These are phyloP conservation scores for Deroplatys truncata DNA, from an alignment of 2,888 invertebrate species.

Conservation along the genomic window DNA sequence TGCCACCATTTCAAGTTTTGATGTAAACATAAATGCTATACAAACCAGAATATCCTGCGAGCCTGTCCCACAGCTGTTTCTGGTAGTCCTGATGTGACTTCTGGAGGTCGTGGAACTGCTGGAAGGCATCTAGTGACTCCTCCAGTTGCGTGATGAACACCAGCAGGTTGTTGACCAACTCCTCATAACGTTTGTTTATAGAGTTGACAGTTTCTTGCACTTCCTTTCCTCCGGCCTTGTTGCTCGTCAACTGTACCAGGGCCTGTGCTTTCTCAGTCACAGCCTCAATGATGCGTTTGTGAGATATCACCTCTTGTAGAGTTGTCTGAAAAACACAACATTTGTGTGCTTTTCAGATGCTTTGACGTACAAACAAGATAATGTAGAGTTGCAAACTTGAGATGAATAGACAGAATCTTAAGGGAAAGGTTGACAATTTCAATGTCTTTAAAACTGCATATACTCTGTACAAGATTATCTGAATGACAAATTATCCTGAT, in stretches of 20 bases:
- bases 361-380: neutral
- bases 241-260: conserved; percentile 38
- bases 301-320: conserved; percentile 84
- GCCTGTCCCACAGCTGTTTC: conserved; percentile 83
- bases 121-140: conserved; percentile 71
- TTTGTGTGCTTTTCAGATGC: too few relatives aligned
- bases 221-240: conserved; percentile 49
- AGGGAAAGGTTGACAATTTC: too few relatives aligned
- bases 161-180: conserved; percentile 62
- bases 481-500: too few relatives aligned
- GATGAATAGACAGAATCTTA: too few relatives aligned
- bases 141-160: conserved; percentile 69
- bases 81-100: conserved; percentile 86
- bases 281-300: conserved; percentile 86
- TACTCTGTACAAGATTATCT: too few relatives aligned
- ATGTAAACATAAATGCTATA: neutral
- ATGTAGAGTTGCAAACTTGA: too few relatives aligned
- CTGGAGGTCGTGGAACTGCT: conserved; percentile 81
- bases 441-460: too few relatives aligned
- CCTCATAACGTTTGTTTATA: conserved; percentile 72
- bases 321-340: conserved; percentile 51
- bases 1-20: too few relatives aligned
- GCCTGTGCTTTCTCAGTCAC: conserved; percentile 83
- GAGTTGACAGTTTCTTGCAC: conserved; percentile 66
- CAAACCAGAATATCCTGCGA: conserved; percentile 64